These are phyloP conservation scores for Rosalia funebris DNA, from an alignment of 2,888 invertebrate genomes.

Conservation along the genomic window DNA sequence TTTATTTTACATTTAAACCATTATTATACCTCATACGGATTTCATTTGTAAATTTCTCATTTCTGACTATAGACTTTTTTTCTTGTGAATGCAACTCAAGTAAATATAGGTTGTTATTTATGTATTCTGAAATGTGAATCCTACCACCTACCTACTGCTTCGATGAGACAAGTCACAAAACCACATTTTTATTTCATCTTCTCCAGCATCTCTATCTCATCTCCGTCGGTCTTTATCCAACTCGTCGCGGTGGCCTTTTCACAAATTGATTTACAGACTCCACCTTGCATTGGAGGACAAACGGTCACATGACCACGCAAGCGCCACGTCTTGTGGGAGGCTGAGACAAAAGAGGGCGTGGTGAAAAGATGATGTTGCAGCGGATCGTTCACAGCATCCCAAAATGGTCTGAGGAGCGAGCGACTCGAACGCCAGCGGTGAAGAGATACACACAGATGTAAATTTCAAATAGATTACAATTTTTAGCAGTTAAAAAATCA, in stretches of 20 bases:
- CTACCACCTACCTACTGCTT: too few species aligned
- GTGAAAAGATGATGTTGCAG: constrained; percentile 32
- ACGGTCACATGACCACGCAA: constrained; percentile 57
- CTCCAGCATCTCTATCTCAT: constrained; percentile 29
- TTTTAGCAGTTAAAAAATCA: too few species aligned
- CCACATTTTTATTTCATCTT: constrained; percentile 3
- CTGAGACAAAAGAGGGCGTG: constrained; percentile 61
- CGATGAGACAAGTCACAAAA: constrained; percentile 8
- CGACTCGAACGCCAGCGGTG: constrained; percentile 26
- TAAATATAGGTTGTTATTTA: too few species aligned
- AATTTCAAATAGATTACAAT: too few species aligned
- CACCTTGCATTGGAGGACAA: constrained; percentile 52
- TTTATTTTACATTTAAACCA: too few species aligned
- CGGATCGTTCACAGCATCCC: constrained; percentile 24
- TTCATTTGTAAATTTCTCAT: too few species aligned
- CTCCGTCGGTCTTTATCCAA: constrained; percentile 43
- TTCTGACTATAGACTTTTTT: too few species aligned
- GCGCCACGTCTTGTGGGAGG: constrained; percentile 57
- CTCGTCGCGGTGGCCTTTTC: constrained; percentile 38
- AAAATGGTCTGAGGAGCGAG: constrained; percentile 32
- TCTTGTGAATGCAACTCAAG: too few species aligned
- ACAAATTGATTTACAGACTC: constrained; percentile 58
- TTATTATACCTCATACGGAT: too few species aligned
- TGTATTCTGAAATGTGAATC: too few species aligned
- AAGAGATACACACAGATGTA: too few species aligned